Base-by-base conservation (phyloP, 2,797 vertebrate species). In the Takifugu ocellatus region DNA sequence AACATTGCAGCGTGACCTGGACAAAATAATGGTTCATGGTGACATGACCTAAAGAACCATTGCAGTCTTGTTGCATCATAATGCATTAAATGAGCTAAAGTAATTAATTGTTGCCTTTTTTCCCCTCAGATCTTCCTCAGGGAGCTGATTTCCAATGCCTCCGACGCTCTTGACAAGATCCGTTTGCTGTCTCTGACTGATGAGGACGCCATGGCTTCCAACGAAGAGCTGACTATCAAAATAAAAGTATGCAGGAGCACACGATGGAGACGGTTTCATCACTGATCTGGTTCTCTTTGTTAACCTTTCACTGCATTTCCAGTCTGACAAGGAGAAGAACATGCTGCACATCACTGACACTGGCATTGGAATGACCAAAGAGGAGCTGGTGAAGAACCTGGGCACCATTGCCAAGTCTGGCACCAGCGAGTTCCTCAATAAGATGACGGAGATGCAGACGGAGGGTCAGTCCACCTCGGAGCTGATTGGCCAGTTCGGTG, bases 321-420 rank as follows among this genome's bases (percentile, higher is more conserved):
- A 99, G 97, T 95, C 96, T 61, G 96, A 99, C 78, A 99, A 99
- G 79, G 97, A 99, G 76, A 98, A 94, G 90, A 99, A 99, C 74
- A 94, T 99, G 94, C 92, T 99, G 31, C 97, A 99, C 46, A 93
- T 99, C 82, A 99, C 96, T 7, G 97, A 99, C 76, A 98, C 96
- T 0, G 97, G 97, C 44, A 90, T 99, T 59, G 97, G 97, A 78
- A 99, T 99, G 97, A 99, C 97, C 54, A 96, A 95, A 77, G 96
- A 98, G 0, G 97, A 99, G 25, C 69, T 99, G 44, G 90, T 99
- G 33, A 99, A 91, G 87, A 99, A 99, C 79, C 83, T 99, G 74
- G 97, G 97, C 57, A 99, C 97, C 54, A 99, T 99, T 49, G 97
- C 97, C 7, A 99, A 99, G 72, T 99, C 97, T 0, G 97, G 97